Evolutionary conservation across 1,140 invertebrate species (phyloP).

Genomic region (Neelides sp.): DNA sequence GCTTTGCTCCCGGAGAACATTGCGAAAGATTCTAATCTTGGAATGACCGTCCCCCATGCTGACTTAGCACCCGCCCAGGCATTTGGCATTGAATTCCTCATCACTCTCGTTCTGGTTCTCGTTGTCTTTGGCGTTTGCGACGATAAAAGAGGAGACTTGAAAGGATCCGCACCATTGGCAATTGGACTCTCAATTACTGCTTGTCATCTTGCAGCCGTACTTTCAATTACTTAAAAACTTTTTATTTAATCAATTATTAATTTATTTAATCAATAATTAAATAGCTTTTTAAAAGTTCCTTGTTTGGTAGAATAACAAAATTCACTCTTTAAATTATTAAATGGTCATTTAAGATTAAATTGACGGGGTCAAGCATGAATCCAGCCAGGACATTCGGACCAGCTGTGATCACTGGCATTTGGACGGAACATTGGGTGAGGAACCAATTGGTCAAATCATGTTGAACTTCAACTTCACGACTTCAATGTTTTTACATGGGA

Average conservation of each 20-base stretch:
- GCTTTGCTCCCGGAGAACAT: not conserved
- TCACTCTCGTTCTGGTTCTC: conserved; percentile 43
- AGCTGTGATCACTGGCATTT: conserved; percentile 59
- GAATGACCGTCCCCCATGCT: conserved; percentile 20
- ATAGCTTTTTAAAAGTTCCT: conserved; percentile 8
- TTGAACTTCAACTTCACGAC: conserved; percentile 4
- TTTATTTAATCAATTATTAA: conserved; percentile 8
- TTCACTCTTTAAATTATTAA: not conserved
- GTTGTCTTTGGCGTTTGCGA: conserved; percentile 49
- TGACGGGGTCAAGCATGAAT: conserved; percentile 80
- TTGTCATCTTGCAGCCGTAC: conserved; percentile 72
- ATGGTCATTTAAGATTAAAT: conserved; percentile 43
- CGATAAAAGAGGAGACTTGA: conserved; percentile 54
- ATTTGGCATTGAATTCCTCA: conserved; percentile 41
- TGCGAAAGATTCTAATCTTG: conserved; percentile 5
- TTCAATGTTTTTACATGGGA: not conserved
- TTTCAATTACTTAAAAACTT: conserved; percentile 21
- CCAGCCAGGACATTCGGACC: conserved; percentile 73
- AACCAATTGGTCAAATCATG: conserved; percentile 14
- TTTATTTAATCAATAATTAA: conserved; percentile 9
- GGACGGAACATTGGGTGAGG: conserved; percentile 68
- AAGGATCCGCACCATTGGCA: conserved; percentile 67
- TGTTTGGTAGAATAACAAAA: not conserved
- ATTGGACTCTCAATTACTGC: conserved; percentile 78
- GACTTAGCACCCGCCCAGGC: conserved; percentile 36